These are phyloP conservation scores for Nannospalax galili DNA, from an alignment of 2,113 vertebrate genomes.

Conservation along the genomic window DNA sequence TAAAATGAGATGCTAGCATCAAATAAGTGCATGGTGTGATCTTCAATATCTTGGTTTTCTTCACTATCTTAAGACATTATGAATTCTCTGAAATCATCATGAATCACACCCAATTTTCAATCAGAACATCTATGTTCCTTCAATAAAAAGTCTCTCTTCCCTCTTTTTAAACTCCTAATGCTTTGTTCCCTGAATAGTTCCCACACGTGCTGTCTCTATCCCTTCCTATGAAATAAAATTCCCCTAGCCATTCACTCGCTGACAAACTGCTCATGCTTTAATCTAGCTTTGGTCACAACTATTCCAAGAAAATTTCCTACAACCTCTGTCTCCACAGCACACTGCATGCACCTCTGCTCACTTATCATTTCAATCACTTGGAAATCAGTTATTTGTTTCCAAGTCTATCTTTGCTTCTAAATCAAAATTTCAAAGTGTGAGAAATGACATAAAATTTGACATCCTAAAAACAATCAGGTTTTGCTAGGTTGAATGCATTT, in stretches of 20 bases:
- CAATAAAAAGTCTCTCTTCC: not conserved
- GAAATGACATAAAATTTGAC: too few relatives aligned
- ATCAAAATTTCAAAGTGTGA: too few relatives aligned
- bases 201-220: not conserved
- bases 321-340: not conserved
- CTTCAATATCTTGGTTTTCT: too few relatives aligned
- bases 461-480: not conserved
- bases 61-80: not conserved
- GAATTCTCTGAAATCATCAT: not conserved
- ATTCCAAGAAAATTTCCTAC: not conserved
- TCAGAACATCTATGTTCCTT: constrained; percentile 1
- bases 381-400: constrained; percentile 17
- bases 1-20: constrained; percentile 13
- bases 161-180: not conserved
- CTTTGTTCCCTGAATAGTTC: not conserved
- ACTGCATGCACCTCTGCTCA: not conserved
- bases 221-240: not conserved
- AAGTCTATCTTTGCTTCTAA: not conserved
- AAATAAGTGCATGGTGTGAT: not conserved
- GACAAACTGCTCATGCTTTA: not conserved
- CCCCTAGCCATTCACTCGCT: not conserved
- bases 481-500: not conserved
- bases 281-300: not conserved
- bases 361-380: not conserved
- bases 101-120: not conserved